Evolutionary conservation across 2,113 vertebrate genomes (phyloP).

Genomic region (Psophia crepitans): DNA sequence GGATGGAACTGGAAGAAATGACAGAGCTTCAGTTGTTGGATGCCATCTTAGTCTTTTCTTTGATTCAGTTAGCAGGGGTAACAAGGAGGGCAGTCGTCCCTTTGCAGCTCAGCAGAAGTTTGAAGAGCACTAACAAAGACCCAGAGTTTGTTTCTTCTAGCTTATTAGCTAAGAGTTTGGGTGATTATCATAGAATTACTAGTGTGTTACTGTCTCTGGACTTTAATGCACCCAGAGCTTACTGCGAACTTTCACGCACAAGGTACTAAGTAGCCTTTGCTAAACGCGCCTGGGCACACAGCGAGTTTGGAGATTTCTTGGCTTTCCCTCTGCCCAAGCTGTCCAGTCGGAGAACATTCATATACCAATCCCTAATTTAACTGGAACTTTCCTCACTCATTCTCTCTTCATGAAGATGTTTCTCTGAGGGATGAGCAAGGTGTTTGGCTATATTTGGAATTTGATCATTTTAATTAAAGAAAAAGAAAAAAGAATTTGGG

Average conservation of each 20-base stretch:
- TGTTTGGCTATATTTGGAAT: not conserved
- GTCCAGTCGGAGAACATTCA: not conserved
- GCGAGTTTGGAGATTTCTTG: not conserved
- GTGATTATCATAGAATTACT: not conserved
- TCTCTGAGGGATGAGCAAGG: not conserved
- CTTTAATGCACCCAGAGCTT: not conserved
- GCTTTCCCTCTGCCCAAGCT: not conserved
- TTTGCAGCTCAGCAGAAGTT: not conserved
- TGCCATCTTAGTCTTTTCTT: not conserved
- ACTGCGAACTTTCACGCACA: not conserved
- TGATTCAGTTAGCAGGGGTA: not conserved
- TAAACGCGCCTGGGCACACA: not conserved
- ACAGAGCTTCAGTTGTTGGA: not conserved
- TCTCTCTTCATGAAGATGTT: not conserved
- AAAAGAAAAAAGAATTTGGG: rapidly evolving
- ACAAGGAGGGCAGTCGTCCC: not conserved
- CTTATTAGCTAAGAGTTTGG: not conserved
- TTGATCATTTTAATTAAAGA: not conserved
- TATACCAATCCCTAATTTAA: not conserved
- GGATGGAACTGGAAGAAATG: not conserved
- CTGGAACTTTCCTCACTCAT: not conserved
- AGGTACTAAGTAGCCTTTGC: not conserved
- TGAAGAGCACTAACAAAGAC: not conserved
- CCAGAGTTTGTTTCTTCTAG: not conserved
- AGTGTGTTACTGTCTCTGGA: not conserved